Evolutionary conservation across 23 tunicate genomes (phyloP).

Genomic region (Corella eumyota): DNA sequence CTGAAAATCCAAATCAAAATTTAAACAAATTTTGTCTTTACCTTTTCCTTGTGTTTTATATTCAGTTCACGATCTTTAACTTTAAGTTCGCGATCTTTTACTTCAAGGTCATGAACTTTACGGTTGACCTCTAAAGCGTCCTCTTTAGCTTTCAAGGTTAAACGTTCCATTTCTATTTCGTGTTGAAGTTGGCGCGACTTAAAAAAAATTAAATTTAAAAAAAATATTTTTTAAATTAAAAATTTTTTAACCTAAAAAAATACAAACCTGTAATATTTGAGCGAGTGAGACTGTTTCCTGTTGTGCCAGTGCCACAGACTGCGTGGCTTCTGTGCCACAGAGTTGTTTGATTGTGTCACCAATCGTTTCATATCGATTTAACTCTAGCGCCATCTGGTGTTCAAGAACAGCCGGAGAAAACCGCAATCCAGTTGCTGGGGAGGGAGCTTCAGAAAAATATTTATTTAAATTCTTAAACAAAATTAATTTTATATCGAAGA

Average conservation of each 20-base stretch:
- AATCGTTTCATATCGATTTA: slow-evolving; percentile 49
- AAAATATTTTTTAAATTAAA: no score
- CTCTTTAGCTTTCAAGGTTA: slow-evolving; percentile 48
- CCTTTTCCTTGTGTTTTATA: no score
- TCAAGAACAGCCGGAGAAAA: slow-evolving; percentile 76
- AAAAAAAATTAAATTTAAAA: no score
- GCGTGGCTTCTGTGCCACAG: slow-evolving; percentile 34
- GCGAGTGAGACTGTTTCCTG: slow-evolving; percentile 83
- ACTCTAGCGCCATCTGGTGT: slow-evolving; percentile 46
- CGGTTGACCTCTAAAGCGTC: slow-evolving; percentile 40
- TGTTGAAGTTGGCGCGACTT: slow-evolving; percentile 52
- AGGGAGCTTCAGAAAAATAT: no score
- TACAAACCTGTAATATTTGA: slow-evolving; percentile 62
- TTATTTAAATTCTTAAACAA: no score
- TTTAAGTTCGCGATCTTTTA: no score
- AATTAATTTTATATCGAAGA: no score
- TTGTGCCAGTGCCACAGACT: slow-evolving; percentile 54
- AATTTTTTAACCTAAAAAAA: no score
- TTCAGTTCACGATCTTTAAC: no score
- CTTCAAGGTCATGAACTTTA: slow-evolving; percentile 3
- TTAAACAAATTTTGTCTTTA: no score
- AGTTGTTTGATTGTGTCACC: slow-evolving; percentile 64
- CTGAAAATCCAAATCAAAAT: no score
- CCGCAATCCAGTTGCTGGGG: no score
- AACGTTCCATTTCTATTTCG: slow-evolving; percentile 54